Evolutionary conservation across 1,140 invertebrate genomes (phyloP), one percentile per base, ranked within the genome.

Genomic region (Aphaenogaster rudis): DNA sequence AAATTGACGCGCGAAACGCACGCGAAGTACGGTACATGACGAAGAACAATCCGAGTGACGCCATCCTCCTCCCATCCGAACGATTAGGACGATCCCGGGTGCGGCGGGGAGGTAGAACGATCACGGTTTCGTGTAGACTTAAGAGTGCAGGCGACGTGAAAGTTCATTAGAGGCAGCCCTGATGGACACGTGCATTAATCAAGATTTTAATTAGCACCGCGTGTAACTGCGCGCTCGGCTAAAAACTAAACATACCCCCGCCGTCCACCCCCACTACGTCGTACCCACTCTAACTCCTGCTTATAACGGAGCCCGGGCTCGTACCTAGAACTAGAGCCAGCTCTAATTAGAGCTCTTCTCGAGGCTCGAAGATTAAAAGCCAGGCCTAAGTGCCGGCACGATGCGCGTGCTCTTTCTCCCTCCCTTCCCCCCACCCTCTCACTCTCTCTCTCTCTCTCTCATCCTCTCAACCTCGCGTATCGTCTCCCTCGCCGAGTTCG

Each of bases 101-200:
- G 54, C 59, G 64, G 21, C n/a, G 36, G 42, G 8, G 57, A 33
- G 74, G 21, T 69, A 84, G 88, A 84, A 87, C 90, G 90, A 91
- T 91, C 89, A 88, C 79, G 90, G 90, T 91, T 91, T 91, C 90
- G 90, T 71, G 89, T 88, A 90, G 90, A 91, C 89, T 91, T 91
- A 91, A 90, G 84, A 91, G 90, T 80, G 71, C 87, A 74, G 87
- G 90, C 90, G 90, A 91, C 90, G 90, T 91, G 90, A 91, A 91
- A 91, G 90, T 91, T 91, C 90, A 91, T 91, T 91, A 91, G 90
- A 91, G 89, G 90, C 90, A 88, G 90, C 84, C 90, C 93, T 94
- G 94, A 94, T 93, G 94, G 94, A 94, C 94, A 93, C 93, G 94
- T 93, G 93, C 94, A 95, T 95, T 94, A 94, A 95, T 95, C 94